Base-by-base conservation (phyloP, 2,888 invertebrate species). In the Eristalinus aeneus region DNA sequence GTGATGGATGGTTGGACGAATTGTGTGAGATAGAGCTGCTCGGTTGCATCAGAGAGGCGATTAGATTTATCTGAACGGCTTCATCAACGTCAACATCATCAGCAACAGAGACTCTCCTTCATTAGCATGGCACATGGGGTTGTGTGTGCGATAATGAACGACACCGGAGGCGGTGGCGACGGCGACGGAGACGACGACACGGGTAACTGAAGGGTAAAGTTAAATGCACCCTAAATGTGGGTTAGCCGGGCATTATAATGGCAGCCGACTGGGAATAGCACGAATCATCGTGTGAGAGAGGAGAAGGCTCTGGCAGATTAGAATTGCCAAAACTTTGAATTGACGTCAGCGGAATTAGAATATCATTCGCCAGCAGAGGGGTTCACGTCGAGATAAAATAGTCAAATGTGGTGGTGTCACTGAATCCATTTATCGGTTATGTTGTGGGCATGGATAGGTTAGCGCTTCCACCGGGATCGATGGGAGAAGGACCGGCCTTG, bases 211-310 rank as follows among this genome's bases (percentile, higher is more conserved):
- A 76, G 84, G 79, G 84, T 75, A 75, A 72, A 80, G 80, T 85
- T 80, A 76, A 85, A 85, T 85, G 80, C 84, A 85, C 84, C 76
- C 71, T 64, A 4, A 75, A 79, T 85, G 72, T 80, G 84, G 75
- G 79, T 85, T 80, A 85, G 71, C 77, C 65, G 74, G 69, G 69
- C 75, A 56, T 56, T 46, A 23, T 61, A 53, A 46, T 54, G 36
- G 6, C 11, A 84, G 78, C 78, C 78, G 79, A 75, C 74, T 9
- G 74, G 61, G n/a, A n/a, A n/a, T n/a, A n/a, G n/a, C n/a, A n/a
- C n/a, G n/a, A n/a, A n/a, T 65, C 16, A 61, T 11, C 1, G 10
- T 20, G 58, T 8, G 9, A 5, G 27, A 3, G 5, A 20, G 23
- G 32, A 27, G 22, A 39, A 23, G 67, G 58, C 53, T 56, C 63